phyloP scores from a whole-genome alignment of 2,797 vertebrate genomes.

The Toxotes lorentzi region DNA sequence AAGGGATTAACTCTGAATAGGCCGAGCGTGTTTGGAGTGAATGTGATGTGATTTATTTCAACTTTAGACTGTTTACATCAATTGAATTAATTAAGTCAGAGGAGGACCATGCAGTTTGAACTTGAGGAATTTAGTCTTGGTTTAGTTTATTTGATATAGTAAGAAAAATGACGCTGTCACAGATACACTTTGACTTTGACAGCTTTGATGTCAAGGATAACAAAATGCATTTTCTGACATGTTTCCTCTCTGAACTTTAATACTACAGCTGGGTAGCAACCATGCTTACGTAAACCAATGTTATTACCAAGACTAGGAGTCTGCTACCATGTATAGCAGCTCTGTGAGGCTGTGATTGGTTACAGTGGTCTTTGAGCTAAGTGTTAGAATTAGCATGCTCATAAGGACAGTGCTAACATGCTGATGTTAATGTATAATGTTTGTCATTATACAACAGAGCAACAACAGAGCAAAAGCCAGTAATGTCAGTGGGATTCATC shows the following conservation, averaged over 20 bases:
- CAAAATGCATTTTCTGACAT: conserved; percentile 18
- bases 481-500: neutral
- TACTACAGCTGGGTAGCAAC: neutral
- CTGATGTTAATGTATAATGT: neutral
- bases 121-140: neutral
- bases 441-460: too few relatives aligned
- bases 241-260: neutral
- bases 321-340: neutral
- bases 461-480: neutral
- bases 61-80: conserved; percentile 30
- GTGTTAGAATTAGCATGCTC: neutral
- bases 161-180: neutral
- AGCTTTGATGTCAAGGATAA: neutral
- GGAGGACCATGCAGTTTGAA: conserved; percentile 6
- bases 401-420: neutral
- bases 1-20: conserved; percentile 53
- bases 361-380: neutral
- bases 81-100: conserved; percentile 22
- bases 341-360: neutral
- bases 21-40: conserved; percentile 9
- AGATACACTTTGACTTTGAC: conserved; percentile 3
- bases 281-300: too few relatives aligned
- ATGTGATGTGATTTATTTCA: conserved; percentile 37
- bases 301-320: neutral
- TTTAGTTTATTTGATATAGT: conserved; percentile 17